phyloP scores from a whole-genome alignment of 2,797 vertebrate genomes.

The Varecia variegata region DNA sequence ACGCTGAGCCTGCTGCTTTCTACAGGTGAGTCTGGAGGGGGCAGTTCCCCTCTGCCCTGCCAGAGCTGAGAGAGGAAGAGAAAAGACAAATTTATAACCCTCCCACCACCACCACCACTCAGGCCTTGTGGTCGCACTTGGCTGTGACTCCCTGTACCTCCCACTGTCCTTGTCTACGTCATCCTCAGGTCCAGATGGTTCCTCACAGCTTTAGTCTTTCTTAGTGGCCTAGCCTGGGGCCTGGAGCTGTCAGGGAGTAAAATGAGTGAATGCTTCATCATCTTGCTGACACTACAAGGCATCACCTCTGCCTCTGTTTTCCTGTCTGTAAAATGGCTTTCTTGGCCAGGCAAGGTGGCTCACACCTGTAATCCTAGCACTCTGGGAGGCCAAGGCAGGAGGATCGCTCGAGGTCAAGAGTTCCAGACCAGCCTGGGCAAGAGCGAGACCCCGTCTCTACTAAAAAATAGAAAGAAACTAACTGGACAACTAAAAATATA shows the following conservation, averaged over 20 bases:
- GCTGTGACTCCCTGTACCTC: neutral
- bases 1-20: conserved; percentile 96
- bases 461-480: no score
- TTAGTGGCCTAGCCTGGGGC: neutral
- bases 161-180: neutral
- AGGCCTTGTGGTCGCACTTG: neutral
- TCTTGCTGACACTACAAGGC: neutral
- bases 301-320: neutral
- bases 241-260: neutral
- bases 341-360: neutral
- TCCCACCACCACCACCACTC: neutral
- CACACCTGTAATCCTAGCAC: no score
- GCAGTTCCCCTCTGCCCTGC: neutral
- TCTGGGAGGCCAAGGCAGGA: no score
- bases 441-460: no score
- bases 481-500: no score
- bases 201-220: neutral
- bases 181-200: neutral
- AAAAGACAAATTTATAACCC: neutral
- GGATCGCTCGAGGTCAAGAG: no score
- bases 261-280: neutral
- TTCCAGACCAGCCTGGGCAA: no score
- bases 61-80: neutral
- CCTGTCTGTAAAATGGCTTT: neutral
- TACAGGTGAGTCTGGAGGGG: conserved; percentile 89